Evolutionary conservation across 92 coral and sea anemone species (phyloP).

Genomic region (Actinostola sp.): DNA sequence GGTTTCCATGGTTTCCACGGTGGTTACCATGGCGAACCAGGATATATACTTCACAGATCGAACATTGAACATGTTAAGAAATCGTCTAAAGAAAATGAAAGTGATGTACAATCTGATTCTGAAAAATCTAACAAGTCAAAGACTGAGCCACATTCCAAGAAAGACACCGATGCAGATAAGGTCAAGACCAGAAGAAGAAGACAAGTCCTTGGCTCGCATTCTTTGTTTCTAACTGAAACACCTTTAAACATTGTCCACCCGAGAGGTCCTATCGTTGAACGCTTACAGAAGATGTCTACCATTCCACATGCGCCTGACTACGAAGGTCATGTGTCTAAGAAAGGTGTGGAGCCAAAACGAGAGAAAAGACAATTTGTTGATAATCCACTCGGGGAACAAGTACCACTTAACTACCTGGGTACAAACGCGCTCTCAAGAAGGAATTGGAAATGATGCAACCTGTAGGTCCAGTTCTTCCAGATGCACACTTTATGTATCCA

Average conservation of each 20-base stretch:
- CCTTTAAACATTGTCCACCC: conserved; percentile 68
- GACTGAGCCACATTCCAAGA: conserved; percentile 47
- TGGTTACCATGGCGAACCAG: conserved; percentile 27
- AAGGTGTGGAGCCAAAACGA: conserved; percentile 26
- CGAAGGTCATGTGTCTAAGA: conserved; percentile 44
- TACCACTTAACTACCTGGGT: not conserved
- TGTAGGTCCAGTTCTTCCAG: not conserved
- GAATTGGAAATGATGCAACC: not conserved
- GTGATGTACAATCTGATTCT: conserved; percentile 2
- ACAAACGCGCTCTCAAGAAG: not conserved
- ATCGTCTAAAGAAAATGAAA: not conserved
- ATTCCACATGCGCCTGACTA: conserved; percentile 58
- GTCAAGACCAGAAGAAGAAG: conserved; percentile 59
- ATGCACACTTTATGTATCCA: conserved; percentile 12
- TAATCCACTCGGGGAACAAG: conserved; percentile 11
- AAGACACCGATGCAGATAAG: conserved; percentile 63
- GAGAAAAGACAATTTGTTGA: conserved; percentile 31
- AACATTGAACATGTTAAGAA: conserved; percentile 54
- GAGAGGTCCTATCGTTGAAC: conserved; percentile 61
- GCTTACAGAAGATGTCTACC: conserved; percentile 66
- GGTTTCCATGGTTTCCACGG: conserved; percentile 46
- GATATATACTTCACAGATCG: conserved; percentile 63
- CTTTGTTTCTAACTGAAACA: conserved; percentile 61
- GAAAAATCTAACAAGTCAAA: conserved; percentile 53
- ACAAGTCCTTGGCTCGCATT: conserved; percentile 75